Base-by-base conservation (phyloP, 2,113 vertebrate species). In the Psephotus haematonotus region DNA sequence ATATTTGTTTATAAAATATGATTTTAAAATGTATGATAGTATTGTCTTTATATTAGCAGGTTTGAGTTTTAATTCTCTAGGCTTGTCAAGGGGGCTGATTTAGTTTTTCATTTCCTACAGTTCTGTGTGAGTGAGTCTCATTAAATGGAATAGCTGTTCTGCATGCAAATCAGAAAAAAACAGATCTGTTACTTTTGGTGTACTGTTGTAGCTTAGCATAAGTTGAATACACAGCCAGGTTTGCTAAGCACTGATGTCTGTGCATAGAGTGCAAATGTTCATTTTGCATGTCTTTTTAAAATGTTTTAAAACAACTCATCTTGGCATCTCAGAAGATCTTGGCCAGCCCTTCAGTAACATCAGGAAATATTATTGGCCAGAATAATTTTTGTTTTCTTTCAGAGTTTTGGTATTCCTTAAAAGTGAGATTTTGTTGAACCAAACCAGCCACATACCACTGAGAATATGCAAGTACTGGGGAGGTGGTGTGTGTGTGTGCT, bases 61-160 rank as follows among this genome's bases (percentile, higher is more conserved):
- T 70, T 18, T 59, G 37, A 76, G 14, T 63, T 85, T 83, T 88
- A 91, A 83, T 96, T 95, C 43, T 64, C 17, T 63, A 69, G 27
- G 23, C 49, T 95, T 83, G 37, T 92, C 76, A 93, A 88, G 41
- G 31, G 5, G 8, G 2, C 10, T 93, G 60, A 90, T 85, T 80
- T 95, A 86, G 17, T 53, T 95, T 95, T 91, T 60, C 10, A 80
- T 92, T 93, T 93, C 53, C 63, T 79, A 62, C 43, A 86, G 71
- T 83, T 95, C 68, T 94, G 31, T 93, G 33, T 91, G 92, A 96
- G 53, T 85, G 67, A 94, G 15, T 94, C 46, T 85, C 28, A 65
- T 95, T 83, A 93, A 93, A 90, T 10, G 11, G 18, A 88, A 90
- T 63, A 82, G 28, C 22, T 82, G 33, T 59, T 95, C 68, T 81